Percentiles rank a stretch among this genome's conserved stretches.
These are phyloP conservation scores for Hoplostethus mediterraneus DNA, from an alignment of 2,797 vertebrate species.

Conservation along the genomic window DNA sequence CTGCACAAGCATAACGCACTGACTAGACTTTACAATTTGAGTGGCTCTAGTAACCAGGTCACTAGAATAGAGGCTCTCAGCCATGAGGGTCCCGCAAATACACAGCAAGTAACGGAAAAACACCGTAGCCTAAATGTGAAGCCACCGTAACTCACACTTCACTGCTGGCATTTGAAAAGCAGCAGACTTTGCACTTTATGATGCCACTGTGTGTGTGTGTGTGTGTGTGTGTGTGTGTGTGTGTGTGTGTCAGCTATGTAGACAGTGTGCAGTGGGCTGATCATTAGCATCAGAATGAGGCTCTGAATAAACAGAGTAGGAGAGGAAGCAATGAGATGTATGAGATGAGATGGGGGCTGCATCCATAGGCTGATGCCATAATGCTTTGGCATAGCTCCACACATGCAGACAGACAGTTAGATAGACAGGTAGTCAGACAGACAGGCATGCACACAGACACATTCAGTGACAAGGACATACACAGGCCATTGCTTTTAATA, in stretches of 20 bases:
- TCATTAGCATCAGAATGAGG: too few relatives aligned
- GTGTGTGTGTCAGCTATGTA: neutral
- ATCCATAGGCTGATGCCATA: too few relatives aligned
- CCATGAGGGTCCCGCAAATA: constrained; percentile 27
- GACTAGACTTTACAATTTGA: neutral
- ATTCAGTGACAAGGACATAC: constrained; percentile 1
- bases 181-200: neutral
- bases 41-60: constrained; percentile 37
- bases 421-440: neutral
- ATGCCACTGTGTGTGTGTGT: neutral
- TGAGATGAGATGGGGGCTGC: too few relatives aligned
- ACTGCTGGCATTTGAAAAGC: constrained; percentile 25
- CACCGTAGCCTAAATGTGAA: too few relatives aligned
- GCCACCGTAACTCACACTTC: neutral
- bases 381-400: too few relatives aligned
- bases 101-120: neutral
- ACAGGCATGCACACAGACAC: constrained; percentile 10
- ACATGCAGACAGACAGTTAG: neutral
- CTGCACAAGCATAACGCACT: constrained; percentile 3
- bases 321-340: too few relatives aligned
- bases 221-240: neutral
- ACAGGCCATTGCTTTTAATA: neutral
- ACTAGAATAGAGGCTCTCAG: constrained; percentile 39
- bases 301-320: too few relatives aligned
- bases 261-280: too few relatives aligned